Evolutionary conservation across 2,113 vertebrate species (phyloP), one percentile per base, ranked within the genome.

Genomic region (Dicentrarchus labrax): DNA sequence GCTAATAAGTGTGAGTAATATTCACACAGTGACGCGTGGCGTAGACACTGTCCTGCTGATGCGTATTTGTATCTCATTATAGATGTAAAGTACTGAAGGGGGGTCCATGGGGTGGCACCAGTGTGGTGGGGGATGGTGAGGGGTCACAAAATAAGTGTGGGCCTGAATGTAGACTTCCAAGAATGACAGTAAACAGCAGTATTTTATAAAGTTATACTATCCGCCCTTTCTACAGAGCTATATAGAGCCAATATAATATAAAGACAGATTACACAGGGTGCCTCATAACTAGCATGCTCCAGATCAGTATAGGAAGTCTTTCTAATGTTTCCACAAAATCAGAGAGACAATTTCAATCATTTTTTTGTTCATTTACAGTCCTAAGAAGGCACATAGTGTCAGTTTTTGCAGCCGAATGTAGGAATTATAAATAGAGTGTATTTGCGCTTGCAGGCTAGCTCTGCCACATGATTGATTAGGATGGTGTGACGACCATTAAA

Each of bases 401-500:
- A 59, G 56, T 65, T 86, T 88, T 90, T 84, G 80, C 79, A 21
- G 89, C 78, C 87, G 85, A 94, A 90, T 83, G 78, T 85, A 83
- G 79, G 86, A 87, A 89, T 90, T 92, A 91, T 94, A 93, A 94
- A 94, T 91, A 90, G 90, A 91, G 84, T 85, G 82, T 89, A 89
- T 94, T 91, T 94, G 88, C 74, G 50, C 88, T 93, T 79, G 85
- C 84, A 91, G 91, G 87, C 87, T 72, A 86, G 86, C 91, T 87
- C 91, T 88, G 88, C 88, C 87, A 87, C 80, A 91, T 96, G 95
- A 96, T 95, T 94, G 95, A 96, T 96, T 94, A 92, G 92, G 91
- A 92, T 93, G 89, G 94, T 91, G 93, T 93, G 92, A 94, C 91
- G 91, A 93, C 94, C 95, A 96, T 96, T 96, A 95, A 95, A 96